phyloP scores from a whole-genome alignment of 1,140 invertebrate genomes.

The Anastatus disparis region DNA sequence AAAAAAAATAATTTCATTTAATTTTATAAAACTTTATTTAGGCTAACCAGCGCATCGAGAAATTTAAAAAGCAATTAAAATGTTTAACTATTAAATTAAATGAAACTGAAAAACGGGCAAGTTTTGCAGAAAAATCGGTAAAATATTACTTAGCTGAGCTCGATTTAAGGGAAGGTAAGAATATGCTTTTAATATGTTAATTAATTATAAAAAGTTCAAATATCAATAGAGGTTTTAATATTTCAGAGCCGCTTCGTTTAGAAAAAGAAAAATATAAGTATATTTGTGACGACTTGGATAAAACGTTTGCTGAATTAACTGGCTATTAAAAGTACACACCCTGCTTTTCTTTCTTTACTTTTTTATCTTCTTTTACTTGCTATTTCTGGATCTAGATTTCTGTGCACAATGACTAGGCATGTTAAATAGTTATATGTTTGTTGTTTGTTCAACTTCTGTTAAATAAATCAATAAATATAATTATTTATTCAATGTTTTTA shows the following conservation, averaged over 20 bases:
- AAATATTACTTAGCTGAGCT: slow-evolving; percentile 87
- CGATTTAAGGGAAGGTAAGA: slow-evolving; percentile 83
- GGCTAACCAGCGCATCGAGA: slow-evolving; percentile 86
- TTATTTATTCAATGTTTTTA: no score
- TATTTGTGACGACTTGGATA: slow-evolving; percentile 77
- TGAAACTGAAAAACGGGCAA: slow-evolving; percentile 83
- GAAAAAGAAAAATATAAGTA: slow-evolving; percentile 83
- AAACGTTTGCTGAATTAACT: slow-evolving; percentile 86
- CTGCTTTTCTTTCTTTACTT: neutral
- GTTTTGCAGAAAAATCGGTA: slow-evolving; percentile 85
- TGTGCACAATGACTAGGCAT: neutral
- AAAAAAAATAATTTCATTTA: no score
- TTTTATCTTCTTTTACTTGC: slow-evolving; percentile 10
- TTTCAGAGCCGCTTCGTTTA: slow-evolving; percentile 77
- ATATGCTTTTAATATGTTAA: neutral
- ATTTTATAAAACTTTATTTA: slow-evolving; percentile 50
- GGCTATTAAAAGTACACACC: slow-evolving; percentile 70
- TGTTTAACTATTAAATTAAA: slow-evolving; percentile 78
- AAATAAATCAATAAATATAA: slow-evolving; percentile 31
- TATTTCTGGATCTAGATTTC: slow-evolving; percentile 19
- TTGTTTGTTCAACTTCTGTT: slow-evolving; percentile 27
- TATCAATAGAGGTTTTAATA: neutral
- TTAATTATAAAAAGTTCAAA: neutral
- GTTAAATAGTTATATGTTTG: neutral
- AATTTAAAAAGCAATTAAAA: slow-evolving; percentile 83